Base-by-base conservation (phyloP, 2,113 vertebrate species). In the Albula glossodonta region DNA sequence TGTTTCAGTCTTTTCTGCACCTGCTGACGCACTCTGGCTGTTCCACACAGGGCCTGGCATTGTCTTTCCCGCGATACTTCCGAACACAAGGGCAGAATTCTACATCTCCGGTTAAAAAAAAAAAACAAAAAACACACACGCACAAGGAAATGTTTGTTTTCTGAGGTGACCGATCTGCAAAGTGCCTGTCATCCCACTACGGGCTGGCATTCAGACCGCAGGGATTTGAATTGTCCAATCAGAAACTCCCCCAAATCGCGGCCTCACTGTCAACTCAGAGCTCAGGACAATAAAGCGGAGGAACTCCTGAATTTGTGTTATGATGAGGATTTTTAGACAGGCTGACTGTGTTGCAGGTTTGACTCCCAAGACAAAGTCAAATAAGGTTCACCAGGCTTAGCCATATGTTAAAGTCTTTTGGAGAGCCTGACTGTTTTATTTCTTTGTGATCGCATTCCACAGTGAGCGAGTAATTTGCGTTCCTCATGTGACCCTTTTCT, bases 111-210 rank as follows among this genome's bases (percentile, higher is more conserved):
- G 31, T 31, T 31, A 8, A 74, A n/a, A 74, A 74, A 74, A 41
- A 41, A 41, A 41, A 41, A 41, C 31, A 41, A 41, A 41, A 41
- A 41, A 41, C 31, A 41, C 31, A 41, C 31, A 41, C 31, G 31
- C 31, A 41, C 70, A 74, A 74, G 70, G 70, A 74, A 74, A 25
- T 74, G n/a, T 74, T 74, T 74, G 70, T 74, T 74, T 74, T 74
- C 70, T 31, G 22, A 25, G 70, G 70, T 74, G 60, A 66, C 60
- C 60, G 22, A 22, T 66, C 17, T 19, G 60, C 13, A 66, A 66
- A 19, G 60, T 19, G 17, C 60, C 31, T 22, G 70, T 31, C 10
- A 8, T 74, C 22, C n/a, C 31, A n/a, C 70, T 74, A 74, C 31
- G n/a, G 70, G 70, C 22, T 74, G 70, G n/a, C 8, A 74, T 31